phyloP scores from a whole-genome alignment of 1,140 invertebrate genomes.

The Atta texana region DNA sequence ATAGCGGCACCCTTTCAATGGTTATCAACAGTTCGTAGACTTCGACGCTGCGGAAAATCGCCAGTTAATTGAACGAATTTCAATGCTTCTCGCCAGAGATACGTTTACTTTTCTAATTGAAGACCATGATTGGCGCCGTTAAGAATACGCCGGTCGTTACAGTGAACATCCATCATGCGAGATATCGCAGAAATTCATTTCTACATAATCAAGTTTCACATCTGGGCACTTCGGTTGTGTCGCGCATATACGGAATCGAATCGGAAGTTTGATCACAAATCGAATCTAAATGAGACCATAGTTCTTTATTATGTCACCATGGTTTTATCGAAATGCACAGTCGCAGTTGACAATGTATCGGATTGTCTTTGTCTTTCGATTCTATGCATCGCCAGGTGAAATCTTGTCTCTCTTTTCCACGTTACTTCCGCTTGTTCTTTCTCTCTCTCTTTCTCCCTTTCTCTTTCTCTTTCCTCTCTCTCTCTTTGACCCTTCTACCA shows the following conservation, averaged over 20 bases:
- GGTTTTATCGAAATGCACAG: conserved; percentile 15
- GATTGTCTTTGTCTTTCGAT: background rate
- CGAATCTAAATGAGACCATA: conserved; percentile 36
- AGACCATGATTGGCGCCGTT: conserved; percentile 15
- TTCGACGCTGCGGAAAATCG: conserved; percentile 6
- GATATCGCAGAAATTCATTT: conserved; percentile 39
- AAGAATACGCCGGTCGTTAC: background rate
- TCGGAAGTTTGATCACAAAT: conserved; percentile 34
- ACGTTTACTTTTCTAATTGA: conserved; percentile 59
- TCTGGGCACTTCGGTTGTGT: too few species aligned
- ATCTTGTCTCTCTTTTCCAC: conserved; percentile 24
- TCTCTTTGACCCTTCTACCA: conserved; percentile 34
- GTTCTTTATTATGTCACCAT: conserved; percentile 43
- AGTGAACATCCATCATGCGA: conserved; percentile 30
- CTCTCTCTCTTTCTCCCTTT: conserved; percentile 54
- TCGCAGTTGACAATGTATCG: conserved; percentile 2
- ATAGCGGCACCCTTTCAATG: conserved; percentile 35
- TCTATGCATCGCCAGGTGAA: conserved; percentile 18
- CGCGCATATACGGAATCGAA: conserved; percentile 6
- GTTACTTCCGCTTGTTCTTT: conserved; percentile 53
- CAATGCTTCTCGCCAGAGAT: conserved; percentile 15
- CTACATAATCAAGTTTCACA: conserved; percentile 21
- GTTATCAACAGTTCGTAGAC: conserved; percentile 19
- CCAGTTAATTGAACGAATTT: conserved; percentile 55
- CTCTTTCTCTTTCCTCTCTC: conserved; percentile 26